phyloP scores from a whole-genome alignment of 2,113 vertebrate species.

The Aldabrachelys gigantea region DNA sequence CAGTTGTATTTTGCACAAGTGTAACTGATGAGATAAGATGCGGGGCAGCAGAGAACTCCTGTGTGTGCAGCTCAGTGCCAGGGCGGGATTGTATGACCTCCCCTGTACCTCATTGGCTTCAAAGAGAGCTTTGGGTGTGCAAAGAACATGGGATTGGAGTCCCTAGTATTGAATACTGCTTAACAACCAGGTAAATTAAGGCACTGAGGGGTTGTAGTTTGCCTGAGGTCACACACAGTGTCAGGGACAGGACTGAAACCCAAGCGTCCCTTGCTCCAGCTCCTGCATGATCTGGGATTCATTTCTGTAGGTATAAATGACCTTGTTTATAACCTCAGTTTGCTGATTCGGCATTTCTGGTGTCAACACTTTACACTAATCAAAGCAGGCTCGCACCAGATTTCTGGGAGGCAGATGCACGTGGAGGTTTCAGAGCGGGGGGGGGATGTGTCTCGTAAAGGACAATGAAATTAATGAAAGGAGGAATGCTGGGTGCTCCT shows the following conservation, averaged over 20 bases:
- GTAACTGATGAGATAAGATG: conserved; percentile 43
- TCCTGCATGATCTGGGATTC: neutral
- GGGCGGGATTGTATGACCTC: neutral
- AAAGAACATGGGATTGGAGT: conserved; percentile 16
- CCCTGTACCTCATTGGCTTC: neutral
- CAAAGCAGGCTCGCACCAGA: conserved; percentile 26
- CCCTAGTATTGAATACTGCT: neutral
- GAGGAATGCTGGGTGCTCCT: neutral
- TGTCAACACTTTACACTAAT: conserved; percentile 11
- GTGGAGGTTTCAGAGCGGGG: neutral
- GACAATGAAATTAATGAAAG: neutral
- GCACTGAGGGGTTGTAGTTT: neutral
- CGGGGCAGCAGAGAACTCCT: neutral
- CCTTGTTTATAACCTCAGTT: conserved; percentile 64
- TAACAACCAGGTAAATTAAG: conserved; percentile 44
- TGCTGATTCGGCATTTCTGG: conserved; percentile 62
- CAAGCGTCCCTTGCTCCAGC: neutral
- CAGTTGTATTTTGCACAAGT: neutral
- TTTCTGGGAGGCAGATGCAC: conserved; percentile 34
- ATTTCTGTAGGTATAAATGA: conserved; percentile 11
- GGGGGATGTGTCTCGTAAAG: neutral
- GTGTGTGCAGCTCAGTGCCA: neutral
- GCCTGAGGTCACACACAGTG: neutral
- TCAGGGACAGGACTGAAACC: neutral
- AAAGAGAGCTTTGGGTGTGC: neutral